Evolutionary conservation across 2,797 vertebrate genomes (phyloP).

Genomic region (Dipus sagitta): DNA sequence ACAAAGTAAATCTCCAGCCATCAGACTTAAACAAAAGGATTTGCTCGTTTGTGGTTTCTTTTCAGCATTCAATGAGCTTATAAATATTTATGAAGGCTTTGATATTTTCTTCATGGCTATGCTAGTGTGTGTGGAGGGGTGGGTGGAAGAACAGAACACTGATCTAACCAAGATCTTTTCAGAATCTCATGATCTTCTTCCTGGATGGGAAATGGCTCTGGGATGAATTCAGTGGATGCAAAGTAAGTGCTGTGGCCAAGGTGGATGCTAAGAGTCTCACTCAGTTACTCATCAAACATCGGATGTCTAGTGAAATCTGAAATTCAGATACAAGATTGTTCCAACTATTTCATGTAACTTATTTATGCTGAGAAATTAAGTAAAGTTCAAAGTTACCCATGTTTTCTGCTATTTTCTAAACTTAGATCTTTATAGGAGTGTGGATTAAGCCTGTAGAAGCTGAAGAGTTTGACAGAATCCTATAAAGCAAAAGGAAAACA

Average conservation of each 20-base stretch:
- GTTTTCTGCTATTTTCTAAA: conserved; percentile 18
- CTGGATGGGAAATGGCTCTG: not conserved
- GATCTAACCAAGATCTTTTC: not conserved
- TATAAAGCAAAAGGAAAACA: not conserved
- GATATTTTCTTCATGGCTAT: not conserved
- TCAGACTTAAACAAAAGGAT: not conserved
- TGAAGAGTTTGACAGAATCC: not conserved
- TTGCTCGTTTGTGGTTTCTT: not conserved
- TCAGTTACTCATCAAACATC: not conserved
- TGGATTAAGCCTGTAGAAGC: not conserved
- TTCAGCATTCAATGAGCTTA: not conserved
- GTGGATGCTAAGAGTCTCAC: not conserved
- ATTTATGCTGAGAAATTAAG: not conserved
- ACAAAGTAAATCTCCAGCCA: not conserved
- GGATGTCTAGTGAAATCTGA: not conserved
- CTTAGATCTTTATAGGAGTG: not conserved
- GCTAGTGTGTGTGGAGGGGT: not conserved
- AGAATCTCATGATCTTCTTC: not conserved
- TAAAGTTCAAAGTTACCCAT: conserved; percentile 8
- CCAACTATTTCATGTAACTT: not conserved
- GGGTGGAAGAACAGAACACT: not conserved
- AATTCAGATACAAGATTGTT: conserved; percentile 54
- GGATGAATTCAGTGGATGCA: not conserved
- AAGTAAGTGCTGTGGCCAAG: not conserved
- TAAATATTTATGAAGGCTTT: not conserved